A percentile compares a stretch with the other conserved stretches of the same genome.
Evolutionary conservation across 1,140 invertebrate species (phyloP).

Genomic region (Penaeus indicus): DNA sequence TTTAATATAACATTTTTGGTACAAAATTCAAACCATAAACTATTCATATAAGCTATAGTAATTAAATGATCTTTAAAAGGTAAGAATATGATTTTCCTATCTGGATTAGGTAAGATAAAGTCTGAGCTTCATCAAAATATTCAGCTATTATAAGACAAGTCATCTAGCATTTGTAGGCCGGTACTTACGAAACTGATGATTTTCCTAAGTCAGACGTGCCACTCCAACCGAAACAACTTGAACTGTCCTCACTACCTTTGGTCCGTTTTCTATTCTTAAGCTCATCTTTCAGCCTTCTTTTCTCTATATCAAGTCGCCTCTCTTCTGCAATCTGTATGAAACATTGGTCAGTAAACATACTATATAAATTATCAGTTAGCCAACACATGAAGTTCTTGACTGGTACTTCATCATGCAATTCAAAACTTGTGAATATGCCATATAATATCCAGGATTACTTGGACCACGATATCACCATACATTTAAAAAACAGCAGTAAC

Average conservation of each 20-base stretch:
- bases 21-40: too few species aligned
- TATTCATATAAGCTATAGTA: conserved; percentile 22
- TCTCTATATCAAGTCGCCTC: conserved; percentile 76
- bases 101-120: neutral
- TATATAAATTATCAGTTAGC: neutral
- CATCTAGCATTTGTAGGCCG: neutral
- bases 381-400: too few species aligned
- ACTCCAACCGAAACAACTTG: conserved; percentile 84
- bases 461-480: too few species aligned
- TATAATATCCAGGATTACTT: too few species aligned
- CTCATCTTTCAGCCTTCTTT: conserved; percentile 71
- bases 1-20: neutral
- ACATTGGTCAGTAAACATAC: too few species aligned
- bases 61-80: conserved; percentile 18
- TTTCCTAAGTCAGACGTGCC: conserved; percentile 80
- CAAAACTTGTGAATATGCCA: too few species aligned
- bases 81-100: neutral
- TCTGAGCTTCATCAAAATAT: neutral
- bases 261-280: conserved; percentile 72
- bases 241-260: conserved; percentile 73
- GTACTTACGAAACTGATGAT: conserved; percentile 59
- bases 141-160: neutral
- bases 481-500: too few species aligned
- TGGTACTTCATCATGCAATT: too few species aligned
- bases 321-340: conserved; percentile 76